Base-by-base conservation (phyloP, 2,113 vertebrate species). In the Sarotherodon lohbergeri region DNA sequence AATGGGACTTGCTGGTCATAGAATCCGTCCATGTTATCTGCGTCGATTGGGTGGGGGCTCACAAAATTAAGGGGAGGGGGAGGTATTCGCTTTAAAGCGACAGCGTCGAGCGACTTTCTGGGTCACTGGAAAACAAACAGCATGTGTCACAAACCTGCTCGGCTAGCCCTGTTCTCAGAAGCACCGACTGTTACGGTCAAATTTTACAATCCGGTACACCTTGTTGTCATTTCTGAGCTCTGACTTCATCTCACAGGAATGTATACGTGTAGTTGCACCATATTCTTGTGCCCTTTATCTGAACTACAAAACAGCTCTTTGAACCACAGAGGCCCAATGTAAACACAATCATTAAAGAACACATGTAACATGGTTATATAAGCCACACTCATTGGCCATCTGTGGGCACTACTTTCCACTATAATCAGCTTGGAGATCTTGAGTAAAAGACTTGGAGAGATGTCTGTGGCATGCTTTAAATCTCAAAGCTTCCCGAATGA, bases 1-100 rank as follows among this genome's bases (percentile, higher is more conserved):
- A 98, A 99, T 87, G 98, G 98, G 91, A 99, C 98, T 96, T 98
- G 98, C 96, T 99, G 98, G 94, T 99, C 98, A 83, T 98, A 99
- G 97, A 99, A 99, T 92, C 97, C 97, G 78, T 99, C 98, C 98
- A 99, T 99, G 94, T 95, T 96, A 95, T 88, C 93, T 94, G 93
- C 81, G 55, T 89, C 10, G 90, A 90, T 41, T 61, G 36, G 55
- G 84, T 41, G 89, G 73, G 73, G 91, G 84, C 92, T 57, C 91
- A 88, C 86, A 76, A 92, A 92, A 82, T 79, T 27, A 41, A 80
- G 86, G 91, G 83, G 55, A 89, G 87, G 78, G 89, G 82, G 82
- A 17, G 83, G 82, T 36, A 73, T 92, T 94, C 87, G 92, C 94
- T 88, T 90, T 93, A 90, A 95, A 96, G 94, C 91, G 91, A 95